Percentiles rank a stretch among this genome's conserved stretches.
Conservation (phyloP, 2,113 vertebrate species). For the Pseudois nayaur region DNA sequence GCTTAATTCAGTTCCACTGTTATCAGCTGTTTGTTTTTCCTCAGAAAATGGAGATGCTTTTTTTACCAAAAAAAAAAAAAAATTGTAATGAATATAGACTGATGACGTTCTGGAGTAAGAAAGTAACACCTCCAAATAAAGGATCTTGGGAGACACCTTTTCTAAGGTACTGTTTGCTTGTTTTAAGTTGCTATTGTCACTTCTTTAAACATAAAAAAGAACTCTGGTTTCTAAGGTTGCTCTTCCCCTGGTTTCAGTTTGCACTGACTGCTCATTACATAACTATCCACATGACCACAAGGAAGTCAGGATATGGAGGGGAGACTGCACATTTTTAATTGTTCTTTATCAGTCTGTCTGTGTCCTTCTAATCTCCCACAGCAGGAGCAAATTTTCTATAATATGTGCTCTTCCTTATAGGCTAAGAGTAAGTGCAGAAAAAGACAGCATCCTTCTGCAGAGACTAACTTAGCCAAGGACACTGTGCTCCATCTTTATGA, state of each 20-base stretch:
- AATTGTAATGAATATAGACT: neutral
- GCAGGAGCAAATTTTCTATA: slow-evolving; percentile 52
- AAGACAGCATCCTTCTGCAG: slow-evolving; percentile 63
- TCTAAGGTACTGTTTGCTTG: neutral
- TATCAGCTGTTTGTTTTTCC: neutral
- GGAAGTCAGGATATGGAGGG: neutral
- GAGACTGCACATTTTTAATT: slow-evolving; percentile 33
- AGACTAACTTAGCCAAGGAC: slow-evolving; percentile 67
- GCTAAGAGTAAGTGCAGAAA: neutral
- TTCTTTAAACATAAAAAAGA: neutral
- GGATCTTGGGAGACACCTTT: neutral
- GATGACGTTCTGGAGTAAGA: neutral
- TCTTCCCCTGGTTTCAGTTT: neutral
- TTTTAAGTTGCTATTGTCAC: neutral
- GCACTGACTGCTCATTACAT: neutral
- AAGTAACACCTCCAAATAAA: neutral
- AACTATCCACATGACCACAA: neutral
- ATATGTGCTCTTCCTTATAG: slow-evolving; percentile 53
- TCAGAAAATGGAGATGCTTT: neutral
- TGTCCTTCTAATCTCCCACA: neutral
- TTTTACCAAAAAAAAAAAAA: neutral
- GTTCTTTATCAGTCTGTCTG: slow-evolving; percentile 8
- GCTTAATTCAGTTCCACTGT: slow-evolving; percentile 28
- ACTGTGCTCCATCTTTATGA: slow-evolving; percentile 70
- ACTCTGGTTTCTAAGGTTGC: neutral